Conservation (phyloP, 2,888 invertebrate species). For the Siphlonurus alternatus region DNA sequence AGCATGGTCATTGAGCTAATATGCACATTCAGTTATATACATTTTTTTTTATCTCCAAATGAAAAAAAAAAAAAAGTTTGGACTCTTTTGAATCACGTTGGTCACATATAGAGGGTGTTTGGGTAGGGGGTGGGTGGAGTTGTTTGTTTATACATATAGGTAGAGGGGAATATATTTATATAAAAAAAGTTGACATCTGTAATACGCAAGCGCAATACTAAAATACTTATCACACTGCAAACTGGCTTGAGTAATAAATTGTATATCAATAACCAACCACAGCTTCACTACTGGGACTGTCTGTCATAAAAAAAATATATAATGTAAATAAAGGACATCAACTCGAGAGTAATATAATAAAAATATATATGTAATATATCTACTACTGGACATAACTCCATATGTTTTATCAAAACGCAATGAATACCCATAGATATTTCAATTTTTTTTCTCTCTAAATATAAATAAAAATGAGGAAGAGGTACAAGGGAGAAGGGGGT, state of each 20-base stretch:
- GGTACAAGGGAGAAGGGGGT: not conserved
- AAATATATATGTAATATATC: not conserved
- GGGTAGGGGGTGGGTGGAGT: no score
- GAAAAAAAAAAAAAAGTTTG: not conserved
- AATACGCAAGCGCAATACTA: not conserved
- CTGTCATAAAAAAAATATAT: not conserved
- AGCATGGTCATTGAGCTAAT: not conserved
- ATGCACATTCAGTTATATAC: not conserved
- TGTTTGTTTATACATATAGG: no score
- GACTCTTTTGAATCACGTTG: not conserved
- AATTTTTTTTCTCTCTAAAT: not conserved
- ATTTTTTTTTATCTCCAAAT: not conserved
- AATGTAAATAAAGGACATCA: not conserved
- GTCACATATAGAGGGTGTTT: no score
- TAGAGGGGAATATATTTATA: no score
- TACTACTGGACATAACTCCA: not conserved
- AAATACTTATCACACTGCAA: not conserved
- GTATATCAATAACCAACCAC: constrained; percentile 1
- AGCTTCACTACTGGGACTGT: not conserved
- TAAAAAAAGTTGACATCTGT: not conserved
- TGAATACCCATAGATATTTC: not conserved
- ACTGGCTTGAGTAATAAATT: not conserved
- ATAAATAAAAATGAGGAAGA: not conserved
- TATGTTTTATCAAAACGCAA: not conserved
- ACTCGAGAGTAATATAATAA: not conserved